Base-by-base conservation (phyloP, 2,797 vertebrate species). In the Sebastes ruberrimus region DNA sequence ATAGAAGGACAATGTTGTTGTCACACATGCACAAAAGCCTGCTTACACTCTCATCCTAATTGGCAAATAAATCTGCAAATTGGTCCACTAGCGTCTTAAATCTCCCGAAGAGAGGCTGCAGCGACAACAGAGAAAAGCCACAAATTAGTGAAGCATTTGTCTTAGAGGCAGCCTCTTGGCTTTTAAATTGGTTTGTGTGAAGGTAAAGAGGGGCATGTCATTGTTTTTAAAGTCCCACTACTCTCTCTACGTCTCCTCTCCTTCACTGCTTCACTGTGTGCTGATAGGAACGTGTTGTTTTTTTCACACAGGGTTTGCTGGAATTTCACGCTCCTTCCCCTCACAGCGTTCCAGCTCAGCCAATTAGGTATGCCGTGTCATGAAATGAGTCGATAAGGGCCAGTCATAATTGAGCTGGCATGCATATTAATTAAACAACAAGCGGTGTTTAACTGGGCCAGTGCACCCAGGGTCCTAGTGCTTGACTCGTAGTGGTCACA, bases 351-450 rank as follows among this genome's bases (percentile, higher is more conserved):
- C 85, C 67, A 74, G 71, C 78, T 81, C 63, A 79, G 83, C 76
- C 86, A 88, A 90, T 95, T 94, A 93, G 84, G 70, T 81, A 83
- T 71, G 83, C 78, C 7, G n/a, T 89, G 86, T 89, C 90, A 85
- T 88, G 86, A 91, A 88, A 85, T 83, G 81, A 91, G 86, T 82
- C 68, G 77, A 92, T 93, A 88, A 92, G 88, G 75, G 86, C 70
- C 84, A 85, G 85, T 93, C 81, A 92, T 93, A 94, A 94, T 90
- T 91, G 81, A 94, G 88, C 84, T 90, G 86, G 83, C 88, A 83
- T 88, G 90, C 86, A 88, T 86, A 90, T 94, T 95, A 93, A 95
- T 92, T 93, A 89, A 93, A 91, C 85, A 90, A 84, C 83, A 85
- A 80, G 83, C 46, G 0, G 70, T 38, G 63, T 84, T 80, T 83